These are phyloP conservation scores for Seladonia tumulorum DNA, from an alignment of 2,888 invertebrate genomes.

Conservation along the genomic window DNA sequence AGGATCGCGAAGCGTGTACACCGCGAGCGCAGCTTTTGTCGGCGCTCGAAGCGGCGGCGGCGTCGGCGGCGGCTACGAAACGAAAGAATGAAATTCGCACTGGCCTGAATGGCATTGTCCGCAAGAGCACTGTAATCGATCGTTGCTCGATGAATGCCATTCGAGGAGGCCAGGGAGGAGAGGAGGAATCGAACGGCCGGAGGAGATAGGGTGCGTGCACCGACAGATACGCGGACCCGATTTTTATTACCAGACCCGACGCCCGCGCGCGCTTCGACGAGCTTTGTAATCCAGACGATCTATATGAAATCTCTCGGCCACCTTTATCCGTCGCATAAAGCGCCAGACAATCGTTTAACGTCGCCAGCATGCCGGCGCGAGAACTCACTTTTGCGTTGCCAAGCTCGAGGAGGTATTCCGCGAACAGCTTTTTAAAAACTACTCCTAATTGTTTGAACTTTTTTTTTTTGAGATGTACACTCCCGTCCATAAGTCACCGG, in stretches of 20 bases:
- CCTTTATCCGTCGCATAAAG: constrained; percentile 54
- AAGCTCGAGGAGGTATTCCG: background rate
- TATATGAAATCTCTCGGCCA: constrained; percentile 60
- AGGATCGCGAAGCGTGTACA: constrained; percentile 6
- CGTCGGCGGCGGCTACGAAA: constrained; percentile 35
- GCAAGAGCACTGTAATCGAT: constrained; percentile 68
- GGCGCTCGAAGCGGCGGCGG: constrained; percentile 42
- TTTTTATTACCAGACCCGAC: constrained; percentile 67
- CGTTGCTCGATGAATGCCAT: constrained; percentile 68
- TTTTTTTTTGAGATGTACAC: no score
- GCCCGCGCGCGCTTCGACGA: constrained; percentile 56
- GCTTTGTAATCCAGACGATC: constrained; percentile 67
- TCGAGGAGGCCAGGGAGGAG: constrained; percentile 32
- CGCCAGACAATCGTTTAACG: constrained; percentile 51
- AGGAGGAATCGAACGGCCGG: constrained; percentile 43
- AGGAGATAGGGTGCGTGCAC: constrained; percentile 60
- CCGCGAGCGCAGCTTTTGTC: constrained; percentile 62
- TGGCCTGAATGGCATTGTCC: constrained; percentile 67
- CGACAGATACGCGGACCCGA: constrained; percentile 69
- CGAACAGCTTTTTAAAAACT: no score
- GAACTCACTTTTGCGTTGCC: background rate
- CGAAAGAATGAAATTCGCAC: constrained; percentile 71
- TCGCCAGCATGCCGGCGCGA: background rate
- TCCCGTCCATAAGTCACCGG: no score
- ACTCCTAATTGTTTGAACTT: no score